Conservation (phyloP, 2,797 vertebrate genomes). For the Thamnophis elegans region DNA sequence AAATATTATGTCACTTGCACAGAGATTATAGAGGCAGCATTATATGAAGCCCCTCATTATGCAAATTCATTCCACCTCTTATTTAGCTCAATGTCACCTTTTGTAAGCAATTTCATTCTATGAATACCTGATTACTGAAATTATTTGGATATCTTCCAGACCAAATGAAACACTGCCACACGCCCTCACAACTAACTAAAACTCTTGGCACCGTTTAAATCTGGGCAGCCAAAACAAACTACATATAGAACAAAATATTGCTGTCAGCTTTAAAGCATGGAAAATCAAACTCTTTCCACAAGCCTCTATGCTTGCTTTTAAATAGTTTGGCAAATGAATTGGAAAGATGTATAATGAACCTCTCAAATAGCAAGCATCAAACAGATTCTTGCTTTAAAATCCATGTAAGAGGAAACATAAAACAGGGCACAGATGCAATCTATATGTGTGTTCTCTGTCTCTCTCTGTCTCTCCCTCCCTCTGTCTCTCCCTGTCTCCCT, state of each 20-base stretch:
- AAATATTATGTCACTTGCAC: constrained; percentile 42
- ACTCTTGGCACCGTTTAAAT: constrained; percentile 40
- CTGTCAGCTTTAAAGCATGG: constrained; percentile 41
- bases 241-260: constrained; percentile 36
- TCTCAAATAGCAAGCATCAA: constrained; percentile 29
- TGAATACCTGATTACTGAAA: constrained; percentile 6
- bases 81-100: background rate
- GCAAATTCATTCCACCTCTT: background rate
- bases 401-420: constrained; percentile 38
- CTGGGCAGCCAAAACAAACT: constrained; percentile 47
- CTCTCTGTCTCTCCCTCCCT: background rate
- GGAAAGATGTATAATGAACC: constrained; percentile 36
- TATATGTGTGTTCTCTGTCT: background rate
- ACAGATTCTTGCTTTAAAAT: constrained; percentile 38
- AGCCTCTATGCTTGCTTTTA: constrained; percentile 22
- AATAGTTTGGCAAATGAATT: constrained; percentile 44
- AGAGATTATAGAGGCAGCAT: background rate
- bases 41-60: background rate
- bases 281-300: constrained; percentile 31
- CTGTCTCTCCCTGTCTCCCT: too few relatives aligned
- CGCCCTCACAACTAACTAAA: constrained; percentile 10
- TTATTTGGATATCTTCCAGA: constrained; percentile 11
- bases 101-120: constrained; percentile 14
- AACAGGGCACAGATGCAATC: constrained; percentile 24
- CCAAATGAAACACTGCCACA: background rate